phyloP scores from a whole-genome alignment of 2,797 vertebrate genomes.

The Amphiprion clarkii region DNA sequence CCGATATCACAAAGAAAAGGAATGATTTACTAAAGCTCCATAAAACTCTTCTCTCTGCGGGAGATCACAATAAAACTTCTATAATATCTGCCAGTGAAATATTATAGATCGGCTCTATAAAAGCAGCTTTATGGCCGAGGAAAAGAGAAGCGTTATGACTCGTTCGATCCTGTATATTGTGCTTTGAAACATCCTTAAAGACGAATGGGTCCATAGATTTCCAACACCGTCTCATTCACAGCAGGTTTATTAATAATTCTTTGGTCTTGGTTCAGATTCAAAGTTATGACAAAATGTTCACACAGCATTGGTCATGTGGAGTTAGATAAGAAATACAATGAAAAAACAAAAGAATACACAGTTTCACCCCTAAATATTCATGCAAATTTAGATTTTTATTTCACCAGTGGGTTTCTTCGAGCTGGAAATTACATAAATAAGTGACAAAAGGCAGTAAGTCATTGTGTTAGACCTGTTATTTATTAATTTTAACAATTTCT shows the following conservation, averaged over 20 bases:
- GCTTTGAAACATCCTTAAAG: constrained; percentile 56
- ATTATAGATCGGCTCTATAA: constrained; percentile 87
- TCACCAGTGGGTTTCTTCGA: no score
- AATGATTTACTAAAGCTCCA: constrained; percentile 85
- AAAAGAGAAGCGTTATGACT: constrained; percentile 69
- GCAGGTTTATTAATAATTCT: constrained; percentile 42
- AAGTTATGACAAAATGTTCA: constrained; percentile 32
- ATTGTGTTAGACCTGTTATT: no score
- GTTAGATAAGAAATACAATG: constrained; percentile 20
- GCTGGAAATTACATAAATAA: no score
- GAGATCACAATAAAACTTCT: constrained; percentile 83
- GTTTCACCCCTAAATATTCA: no score
- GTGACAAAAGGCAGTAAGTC: no score
- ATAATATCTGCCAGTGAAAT: constrained; percentile 79
- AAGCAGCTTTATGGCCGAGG: constrained; percentile 82
- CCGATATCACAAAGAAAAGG: constrained; percentile 60
- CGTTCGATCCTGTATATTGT: constrained; percentile 49
- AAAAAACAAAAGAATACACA: constrained; percentile 8
- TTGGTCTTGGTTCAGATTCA: constrained; percentile 43
- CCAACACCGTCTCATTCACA: constrained; percentile 45
- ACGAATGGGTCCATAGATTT: constrained; percentile 69
- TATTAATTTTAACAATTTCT: no score
- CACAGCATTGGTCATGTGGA: background rate
- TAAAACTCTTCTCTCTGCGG: constrained; percentile 83
- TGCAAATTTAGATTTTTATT: no score